phyloP scores from a whole-genome alignment of 2,888 invertebrate genomes.

The Phyllotreta striolata region DNA sequence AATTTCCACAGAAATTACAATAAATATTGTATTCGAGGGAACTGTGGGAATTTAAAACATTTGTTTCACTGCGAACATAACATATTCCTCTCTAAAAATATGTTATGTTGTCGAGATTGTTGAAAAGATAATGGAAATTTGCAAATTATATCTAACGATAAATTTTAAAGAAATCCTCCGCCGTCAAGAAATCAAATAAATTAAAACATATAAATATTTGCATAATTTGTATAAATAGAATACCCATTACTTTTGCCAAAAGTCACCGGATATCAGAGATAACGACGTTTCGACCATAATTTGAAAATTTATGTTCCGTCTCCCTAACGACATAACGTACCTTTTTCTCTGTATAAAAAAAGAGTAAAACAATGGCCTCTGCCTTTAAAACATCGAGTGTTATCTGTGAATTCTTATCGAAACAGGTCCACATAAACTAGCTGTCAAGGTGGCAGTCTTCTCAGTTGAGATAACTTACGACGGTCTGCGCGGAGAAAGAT shows the following conservation, averaged over 20 bases:
- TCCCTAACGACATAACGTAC: neutral
- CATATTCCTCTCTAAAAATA: too few relatives aligned
- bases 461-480: slow-evolving; percentile 53
- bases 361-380: slow-evolving; percentile 58
- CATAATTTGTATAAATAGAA: too few relatives aligned
- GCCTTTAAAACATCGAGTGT: slow-evolving; percentile 57
- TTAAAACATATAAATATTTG: too few relatives aligned
- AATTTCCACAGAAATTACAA: too few relatives aligned
- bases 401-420: slow-evolving; percentile 61
- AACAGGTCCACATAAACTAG: slow-evolving; percentile 60
- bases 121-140: too few relatives aligned
- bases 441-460: slow-evolving; percentile 59
- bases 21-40: too few relatives aligned
- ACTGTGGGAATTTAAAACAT: too few relatives aligned
- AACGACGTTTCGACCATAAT: slow-evolving; percentile 1
- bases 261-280: neutral
- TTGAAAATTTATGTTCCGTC: slow-evolving; percentile 10
- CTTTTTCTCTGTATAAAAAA: slow-evolving; percentile 12
- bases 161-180: too few relatives aligned
- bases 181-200: too few relatives aligned
- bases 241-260: neutral
- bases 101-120: too few relatives aligned
- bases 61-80: too few relatives aligned
- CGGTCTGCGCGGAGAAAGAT: slow-evolving; percentile 32
- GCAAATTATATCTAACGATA: too few relatives aligned